Percentiles rank a stretch among this genome's conserved stretches.
Conservation (phyloP, 2,797 vertebrate species). For the Centropyge bicolor region DNA sequence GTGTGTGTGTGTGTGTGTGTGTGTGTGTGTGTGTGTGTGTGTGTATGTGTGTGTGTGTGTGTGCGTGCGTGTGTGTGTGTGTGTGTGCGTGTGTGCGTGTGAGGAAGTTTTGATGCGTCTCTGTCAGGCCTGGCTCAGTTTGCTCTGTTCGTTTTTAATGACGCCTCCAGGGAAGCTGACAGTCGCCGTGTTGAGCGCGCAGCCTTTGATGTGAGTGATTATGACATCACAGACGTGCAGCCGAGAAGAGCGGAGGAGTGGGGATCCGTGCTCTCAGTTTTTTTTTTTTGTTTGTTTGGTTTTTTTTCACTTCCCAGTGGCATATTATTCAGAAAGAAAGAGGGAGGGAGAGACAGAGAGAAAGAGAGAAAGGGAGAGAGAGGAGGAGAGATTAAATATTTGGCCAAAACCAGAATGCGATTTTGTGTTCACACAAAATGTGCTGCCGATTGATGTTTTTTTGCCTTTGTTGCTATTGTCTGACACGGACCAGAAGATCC, state of each 20-base stretch:
- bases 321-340: constrained; percentile 76
- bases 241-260: constrained; percentile 82
- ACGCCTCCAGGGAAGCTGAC: constrained; percentile 89
- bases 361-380: constrained; percentile 14
- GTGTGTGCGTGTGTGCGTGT: constrained; percentile 41
- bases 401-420: constrained; percentile 77
- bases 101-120: constrained; percentile 83
- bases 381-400: constrained; percentile 79
- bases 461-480: constrained; percentile 69
- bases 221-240: constrained; percentile 88
- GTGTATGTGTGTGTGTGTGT: constrained; percentile 40
- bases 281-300: too few species aligned
- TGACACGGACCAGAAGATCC: constrained; percentile 61
- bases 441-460: constrained; percentile 71
- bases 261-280: constrained; percentile 72
- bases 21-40: constrained; percentile 38
- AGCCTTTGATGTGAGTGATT: constrained; percentile 89
- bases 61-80: constrained; percentile 35
- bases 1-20: neutral
- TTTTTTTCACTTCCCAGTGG: constrained; percentile 70
- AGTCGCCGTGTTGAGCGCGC: constrained; percentile 85
- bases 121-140: constrained; percentile 83
- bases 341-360: constrained; percentile 59
- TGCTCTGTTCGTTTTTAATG: constrained; percentile 88
- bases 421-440: constrained; percentile 71